Percentiles rank a stretch among this genome's conserved stretches.
phyloP scores from a whole-genome alignment of 2,888 invertebrate species.

The Cabera pusaria region DNA sequence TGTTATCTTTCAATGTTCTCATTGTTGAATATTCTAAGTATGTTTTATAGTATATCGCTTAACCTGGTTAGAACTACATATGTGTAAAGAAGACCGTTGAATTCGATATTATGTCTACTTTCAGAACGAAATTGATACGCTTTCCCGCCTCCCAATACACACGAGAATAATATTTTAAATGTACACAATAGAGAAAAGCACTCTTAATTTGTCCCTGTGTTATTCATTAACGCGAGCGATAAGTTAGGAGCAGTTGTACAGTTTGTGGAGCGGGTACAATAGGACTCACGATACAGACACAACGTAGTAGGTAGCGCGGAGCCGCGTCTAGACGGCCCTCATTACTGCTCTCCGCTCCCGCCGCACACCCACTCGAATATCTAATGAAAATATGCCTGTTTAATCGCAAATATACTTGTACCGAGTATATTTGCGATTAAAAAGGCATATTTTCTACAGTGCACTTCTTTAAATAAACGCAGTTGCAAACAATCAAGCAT shows the following conservation, averaged over 20 bases:
- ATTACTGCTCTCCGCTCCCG: constrained; percentile 48
- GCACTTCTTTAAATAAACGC: no score
- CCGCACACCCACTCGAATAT: constrained; percentile 43
- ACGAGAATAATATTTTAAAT: constrained; percentile 5
- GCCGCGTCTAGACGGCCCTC: constrained; percentile 73
- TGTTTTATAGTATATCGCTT: no score
- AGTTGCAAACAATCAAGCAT: no score
- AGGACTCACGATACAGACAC: constrained; percentile 57
- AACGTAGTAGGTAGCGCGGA: constrained; percentile 54
- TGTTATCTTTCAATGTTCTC: no score
- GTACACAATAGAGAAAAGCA: constrained; percentile 15
- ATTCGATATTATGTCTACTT: constrained; percentile 3
- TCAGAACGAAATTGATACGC: constrained; percentile 10
- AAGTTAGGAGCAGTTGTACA: constrained; percentile 44
- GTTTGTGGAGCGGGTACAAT: constrained; percentile 38
- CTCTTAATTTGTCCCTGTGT: constrained; percentile 40
- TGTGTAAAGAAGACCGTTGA: no score
- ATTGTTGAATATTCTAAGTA: no score
- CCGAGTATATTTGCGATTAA: no score
- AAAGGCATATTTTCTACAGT: constrained; percentile 8
- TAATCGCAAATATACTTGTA: constrained; percentile 42
- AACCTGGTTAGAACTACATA: no score
- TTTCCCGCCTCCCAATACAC: constrained; percentile 11
- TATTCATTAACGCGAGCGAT: constrained; percentile 55
- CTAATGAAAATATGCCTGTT: constrained; percentile 66